Evolutionary conservation across 2,797 vertebrate species (phyloP).

Genomic region (Cirrhinus molitorella): DNA sequence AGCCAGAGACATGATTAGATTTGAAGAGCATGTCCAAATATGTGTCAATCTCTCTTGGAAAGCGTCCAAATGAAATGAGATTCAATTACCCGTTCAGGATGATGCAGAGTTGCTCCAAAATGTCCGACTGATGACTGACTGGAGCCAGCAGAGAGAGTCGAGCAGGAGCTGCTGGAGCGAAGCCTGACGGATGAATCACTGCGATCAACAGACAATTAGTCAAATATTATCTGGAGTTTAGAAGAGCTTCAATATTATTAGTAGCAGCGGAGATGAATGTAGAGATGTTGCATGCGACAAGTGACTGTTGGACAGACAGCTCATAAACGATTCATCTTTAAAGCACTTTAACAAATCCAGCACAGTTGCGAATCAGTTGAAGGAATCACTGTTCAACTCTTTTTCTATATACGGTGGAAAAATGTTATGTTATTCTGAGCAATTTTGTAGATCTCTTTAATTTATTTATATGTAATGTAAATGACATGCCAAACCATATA

Average conservation of each 20-base stretch:
- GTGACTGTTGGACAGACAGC: neutral
- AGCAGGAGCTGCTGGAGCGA: neutral
- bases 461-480: too few relatives aligned
- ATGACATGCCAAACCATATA: too few relatives aligned
- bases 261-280: neutral
- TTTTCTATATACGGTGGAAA: too few relatives aligned
- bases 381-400: neutral
- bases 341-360: neutral
- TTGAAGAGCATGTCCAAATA: conserved; percentile 28
- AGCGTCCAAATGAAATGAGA: conserved; percentile 6
- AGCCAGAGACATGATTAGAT: conserved; percentile 45
- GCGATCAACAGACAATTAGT: neutral
- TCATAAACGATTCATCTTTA: neutral
- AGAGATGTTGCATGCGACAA: neutral
- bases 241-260: neutral
- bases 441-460: too few relatives aligned
- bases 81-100: neutral
- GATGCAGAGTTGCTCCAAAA: conserved; percentile 1
- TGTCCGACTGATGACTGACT: conserved; percentile 1
- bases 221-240: neutral
- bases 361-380: neutral
- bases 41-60: conserved; percentile 45
- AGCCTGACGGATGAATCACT: neutral
- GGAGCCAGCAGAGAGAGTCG: neutral
- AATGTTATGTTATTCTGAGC: too few relatives aligned